phyloP scores from a whole-genome alignment of 1,140 invertebrate genomes.

The Zaprionus kolodkinae region DNA sequence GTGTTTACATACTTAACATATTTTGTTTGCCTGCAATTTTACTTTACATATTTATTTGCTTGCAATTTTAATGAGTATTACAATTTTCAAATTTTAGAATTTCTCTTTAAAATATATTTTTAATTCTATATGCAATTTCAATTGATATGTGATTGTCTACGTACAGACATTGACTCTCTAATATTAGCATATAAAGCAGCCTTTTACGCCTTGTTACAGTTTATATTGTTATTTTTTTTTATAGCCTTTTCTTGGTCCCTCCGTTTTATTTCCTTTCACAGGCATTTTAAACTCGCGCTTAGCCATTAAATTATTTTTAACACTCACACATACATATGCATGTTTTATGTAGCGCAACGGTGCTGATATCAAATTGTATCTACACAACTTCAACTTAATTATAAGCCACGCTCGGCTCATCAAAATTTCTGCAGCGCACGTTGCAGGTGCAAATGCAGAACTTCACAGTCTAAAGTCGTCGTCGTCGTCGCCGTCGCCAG shows the following conservation, averaged over 20 bases:
- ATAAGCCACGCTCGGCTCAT: conserved; percentile 73
- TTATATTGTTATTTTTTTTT: conserved; percentile 10
- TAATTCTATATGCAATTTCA: background rate
- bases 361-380: conserved; percentile 72
- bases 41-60: background rate
- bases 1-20: no score
- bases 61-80: background rate
- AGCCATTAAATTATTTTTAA: conserved; percentile 58
- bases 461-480: conserved; percentile 33
- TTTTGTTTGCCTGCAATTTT: no score
- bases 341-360: conserved; percentile 73
- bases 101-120: background rate
- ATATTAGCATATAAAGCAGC: background rate
- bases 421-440: conserved; percentile 58
- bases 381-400: conserved; percentile 81
- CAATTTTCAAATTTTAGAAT: background rate
- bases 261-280: conserved; percentile 24
- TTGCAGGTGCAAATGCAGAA: conserved; percentile 77
- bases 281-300: conserved; percentile 35
- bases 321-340: conserved; percentile 49
- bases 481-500: conserved; percentile 35
- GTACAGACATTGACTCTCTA: conserved; percentile 10
- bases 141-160: background rate
- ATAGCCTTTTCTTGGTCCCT: conserved; percentile 1
- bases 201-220: background rate